Evolutionary conservation across 1,140 invertebrate genomes (phyloP), one percentile per base, ranked within the genome.

Genomic region (Solenopsis invicta): DNA sequence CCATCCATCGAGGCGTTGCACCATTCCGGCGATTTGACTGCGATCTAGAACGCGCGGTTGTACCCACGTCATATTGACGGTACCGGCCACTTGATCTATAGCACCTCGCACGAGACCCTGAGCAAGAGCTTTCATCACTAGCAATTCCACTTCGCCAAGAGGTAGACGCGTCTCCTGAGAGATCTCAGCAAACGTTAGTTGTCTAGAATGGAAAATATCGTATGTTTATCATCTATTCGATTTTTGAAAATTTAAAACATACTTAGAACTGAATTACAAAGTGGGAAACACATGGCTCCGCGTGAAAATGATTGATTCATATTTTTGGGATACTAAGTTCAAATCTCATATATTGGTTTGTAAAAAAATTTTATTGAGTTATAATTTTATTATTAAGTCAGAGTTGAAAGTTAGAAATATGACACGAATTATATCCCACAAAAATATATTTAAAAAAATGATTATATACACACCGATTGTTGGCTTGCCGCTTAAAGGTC

Each of bases 71-170:
- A 98, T 97, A 89, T 97, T 96, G 6, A 98, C 97, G 87, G 96
- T 97, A 78, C 96, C 95, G 21, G 97, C 96, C 4, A 99, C 98
- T 96, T 99, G 98, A 96, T 99, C 99, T 91, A 99, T 99, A 67
- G 97, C 97, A 18, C 99, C 99, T 87, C 97, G 97, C 4, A 99
- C 98, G 0, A 99, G 96, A 64, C 98, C 98, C 90, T 99, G 97
- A n/a, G 99, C 98, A 41, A 99, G 94, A 0, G 99, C 99, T 95
- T 99, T 99, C 99, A 99, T 99, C 2, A 99, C 98, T 13, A 99
- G 96, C 84, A 99, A 96, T 94, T 99, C 99, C 29, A 99, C 98
- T 95, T 99, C 97, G 66, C 97, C 97, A 13, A 97, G 94, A 0
- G 97, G 97, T 86, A 99, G 95, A 91, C 97, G 96, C 10, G 99